These are phyloP conservation scores for Oscheius onirici DNA, from an alignment of 2,888 invertebrate genomes.

Conservation along the genomic window DNA sequence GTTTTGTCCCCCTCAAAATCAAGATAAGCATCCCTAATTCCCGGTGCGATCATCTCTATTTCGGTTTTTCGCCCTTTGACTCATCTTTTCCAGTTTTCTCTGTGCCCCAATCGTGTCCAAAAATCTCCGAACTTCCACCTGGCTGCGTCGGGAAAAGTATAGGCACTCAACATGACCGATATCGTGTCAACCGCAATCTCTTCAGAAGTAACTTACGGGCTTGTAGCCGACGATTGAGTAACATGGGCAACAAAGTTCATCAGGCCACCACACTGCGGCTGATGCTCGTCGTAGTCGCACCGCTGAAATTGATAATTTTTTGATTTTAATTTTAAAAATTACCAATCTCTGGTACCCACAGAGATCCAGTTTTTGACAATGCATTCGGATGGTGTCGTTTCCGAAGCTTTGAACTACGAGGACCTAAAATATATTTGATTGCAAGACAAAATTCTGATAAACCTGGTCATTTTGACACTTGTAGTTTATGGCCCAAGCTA, in stretches of 20 bases:
- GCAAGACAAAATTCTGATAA: neutral
- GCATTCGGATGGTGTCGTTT: constrained; percentile 71
- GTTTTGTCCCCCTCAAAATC: neutral
- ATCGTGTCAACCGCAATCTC: constrained; percentile 17
- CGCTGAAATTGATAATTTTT: too few species aligned
- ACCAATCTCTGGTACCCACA: constrained; percentile 68
- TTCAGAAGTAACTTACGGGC: constrained; percentile 55
- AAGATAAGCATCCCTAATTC: neutral
- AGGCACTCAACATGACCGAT: constrained; percentile 6
- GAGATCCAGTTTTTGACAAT: constrained; percentile 68
- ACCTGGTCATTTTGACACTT: constrained; percentile 58
- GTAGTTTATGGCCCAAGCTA: constrained; percentile 43
- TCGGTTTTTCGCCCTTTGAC: neutral
- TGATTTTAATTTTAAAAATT: too few species aligned
- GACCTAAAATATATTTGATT: constrained; percentile 41
- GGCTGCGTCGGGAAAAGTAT: neutral
- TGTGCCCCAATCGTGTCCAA: neutral
- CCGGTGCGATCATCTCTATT: neutral
- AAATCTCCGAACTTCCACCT: constrained; percentile 3
- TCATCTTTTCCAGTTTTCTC: constrained; percentile 2
- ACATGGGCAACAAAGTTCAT: constrained; percentile 70
- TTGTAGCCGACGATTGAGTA: constrained; percentile 60
- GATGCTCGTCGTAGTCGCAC: constrained; percentile 68
- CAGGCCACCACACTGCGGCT: constrained; percentile 69
- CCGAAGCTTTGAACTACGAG: constrained; percentile 70